phyloP scores from a whole-genome alignment of 2,888 invertebrate species.

The Agrilus biguttatus region DNA sequence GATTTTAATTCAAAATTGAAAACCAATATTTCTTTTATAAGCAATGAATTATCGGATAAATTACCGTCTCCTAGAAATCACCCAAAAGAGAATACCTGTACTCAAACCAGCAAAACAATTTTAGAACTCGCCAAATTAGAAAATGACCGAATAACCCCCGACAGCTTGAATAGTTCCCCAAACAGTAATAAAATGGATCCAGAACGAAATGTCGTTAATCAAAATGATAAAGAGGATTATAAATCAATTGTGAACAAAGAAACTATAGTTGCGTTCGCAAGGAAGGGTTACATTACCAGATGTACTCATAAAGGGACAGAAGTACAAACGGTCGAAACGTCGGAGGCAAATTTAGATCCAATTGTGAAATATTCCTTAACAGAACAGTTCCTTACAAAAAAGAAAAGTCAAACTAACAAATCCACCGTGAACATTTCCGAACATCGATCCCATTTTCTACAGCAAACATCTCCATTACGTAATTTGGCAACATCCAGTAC shows the following conservation, averaged over 20 bases:
- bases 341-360: no score
- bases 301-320: no score
- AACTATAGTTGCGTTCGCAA: no score
- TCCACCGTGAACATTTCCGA: not conserved
- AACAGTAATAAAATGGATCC: constrained; percentile 1
- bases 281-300: no score
- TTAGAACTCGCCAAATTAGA: constrained; percentile 32
- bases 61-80: not conserved
- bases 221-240: not conserved
- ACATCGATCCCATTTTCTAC: constrained; percentile 7
- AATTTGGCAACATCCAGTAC: constrained; percentile 2
- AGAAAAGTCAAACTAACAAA: not conserved
- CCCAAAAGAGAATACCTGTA: constrained; percentile 18
- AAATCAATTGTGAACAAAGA: not conserved
- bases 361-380: not conserved
- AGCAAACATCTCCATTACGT: constrained; percentile 10
- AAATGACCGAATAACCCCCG: constrained; percentile 19
- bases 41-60: not conserved
- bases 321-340: no score
- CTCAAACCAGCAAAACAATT: constrained; percentile 45
- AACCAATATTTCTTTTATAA: not conserved
- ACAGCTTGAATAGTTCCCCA: constrained; percentile 21
- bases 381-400: constrained; percentile 1
- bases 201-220: not conserved
- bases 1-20: not conserved